phyloP scores from a whole-genome alignment of 92 coral and sea anemone genomes.

The Epizoanthus ramosus region DNA sequence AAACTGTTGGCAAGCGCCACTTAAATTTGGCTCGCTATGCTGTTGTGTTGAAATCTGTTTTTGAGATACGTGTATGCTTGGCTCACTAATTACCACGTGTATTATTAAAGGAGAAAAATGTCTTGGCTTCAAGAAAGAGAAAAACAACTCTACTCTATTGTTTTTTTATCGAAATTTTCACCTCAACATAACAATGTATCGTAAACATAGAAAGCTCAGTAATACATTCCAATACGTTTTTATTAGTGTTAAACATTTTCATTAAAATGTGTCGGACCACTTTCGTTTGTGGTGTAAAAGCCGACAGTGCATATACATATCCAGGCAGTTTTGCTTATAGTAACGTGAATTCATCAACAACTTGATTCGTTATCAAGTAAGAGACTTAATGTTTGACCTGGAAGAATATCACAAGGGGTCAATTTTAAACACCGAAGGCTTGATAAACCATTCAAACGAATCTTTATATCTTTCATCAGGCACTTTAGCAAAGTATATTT shows the following conservation, averaged over 20 bases:
- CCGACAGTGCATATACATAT: background rate
- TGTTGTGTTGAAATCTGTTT: conserved; percentile 1
- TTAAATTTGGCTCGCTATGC: background rate
- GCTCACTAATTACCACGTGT: background rate
- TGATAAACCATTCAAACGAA: conserved; percentile 7
- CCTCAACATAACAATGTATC: too few relatives aligned
- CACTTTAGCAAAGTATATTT: conserved; percentile 4
- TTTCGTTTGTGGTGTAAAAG: background rate
- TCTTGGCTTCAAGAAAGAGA: background rate
- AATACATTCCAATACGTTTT: background rate
- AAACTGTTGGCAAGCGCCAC: background rate
- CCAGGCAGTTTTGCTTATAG: background rate
- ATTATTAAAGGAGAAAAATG: conserved; percentile 17
- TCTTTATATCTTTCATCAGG: conserved; percentile 30
- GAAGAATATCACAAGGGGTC: conserved; percentile 20
- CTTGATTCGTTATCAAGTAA: background rate
- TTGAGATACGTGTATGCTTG: background rate
- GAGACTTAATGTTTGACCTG: conserved; percentile 12
- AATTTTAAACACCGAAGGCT: conserved; percentile 36
- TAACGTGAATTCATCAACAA: background rate
- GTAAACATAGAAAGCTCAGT: too few relatives aligned
- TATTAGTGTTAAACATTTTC: background rate
- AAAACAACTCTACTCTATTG: conserved; percentile 1
- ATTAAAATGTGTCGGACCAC: background rate
- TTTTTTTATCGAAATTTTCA: background rate